Evolutionary conservation across 2,888 invertebrate species (phyloP).

Genomic region (Teleogryllus oceanicus): DNA sequence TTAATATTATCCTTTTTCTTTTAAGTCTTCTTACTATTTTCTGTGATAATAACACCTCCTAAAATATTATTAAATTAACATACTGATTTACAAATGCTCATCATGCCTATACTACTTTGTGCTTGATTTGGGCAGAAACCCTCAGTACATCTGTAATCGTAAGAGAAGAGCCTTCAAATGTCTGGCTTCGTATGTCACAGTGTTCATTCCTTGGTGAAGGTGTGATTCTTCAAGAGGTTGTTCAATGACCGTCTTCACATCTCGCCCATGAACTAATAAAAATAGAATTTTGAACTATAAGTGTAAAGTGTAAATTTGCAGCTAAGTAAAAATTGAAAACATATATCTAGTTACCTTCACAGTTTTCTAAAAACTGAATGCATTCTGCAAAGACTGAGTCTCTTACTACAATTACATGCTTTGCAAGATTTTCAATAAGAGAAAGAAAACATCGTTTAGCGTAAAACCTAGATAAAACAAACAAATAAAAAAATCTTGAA

Average conservation of each 20-base stretch:
- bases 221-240: constrained; percentile 72
- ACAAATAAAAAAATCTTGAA: not conserved
- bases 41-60: too few relatives aligned
- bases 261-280: constrained; percentile 69
- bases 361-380: constrained; percentile 82
- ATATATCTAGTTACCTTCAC: constrained; percentile 60
- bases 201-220: constrained; percentile 72
- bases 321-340: not conserved
- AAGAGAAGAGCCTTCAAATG: constrained; percentile 76
- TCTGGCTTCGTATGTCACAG: constrained; percentile 86
- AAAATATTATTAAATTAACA: too few relatives aligned
- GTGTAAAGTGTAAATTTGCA: constrained; percentile 32
- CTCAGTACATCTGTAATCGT: constrained; percentile 54
- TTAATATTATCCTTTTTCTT: too few relatives aligned
- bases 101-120: too few relatives aligned
- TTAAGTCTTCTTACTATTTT: too few relatives aligned
- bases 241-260: constrained; percentile 78
- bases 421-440: constrained; percentile 84
- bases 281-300: too few relatives aligned
- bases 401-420: constrained; percentile 82
- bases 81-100: too few relatives aligned
- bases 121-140: too few relatives aligned
- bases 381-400: constrained; percentile 86
- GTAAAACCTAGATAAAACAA: constrained; percentile 59
- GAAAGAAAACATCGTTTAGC: constrained; percentile 93